Conservation (phyloP, 2,113 vertebrate species). For the Ochotona curzoniae region DNA sequence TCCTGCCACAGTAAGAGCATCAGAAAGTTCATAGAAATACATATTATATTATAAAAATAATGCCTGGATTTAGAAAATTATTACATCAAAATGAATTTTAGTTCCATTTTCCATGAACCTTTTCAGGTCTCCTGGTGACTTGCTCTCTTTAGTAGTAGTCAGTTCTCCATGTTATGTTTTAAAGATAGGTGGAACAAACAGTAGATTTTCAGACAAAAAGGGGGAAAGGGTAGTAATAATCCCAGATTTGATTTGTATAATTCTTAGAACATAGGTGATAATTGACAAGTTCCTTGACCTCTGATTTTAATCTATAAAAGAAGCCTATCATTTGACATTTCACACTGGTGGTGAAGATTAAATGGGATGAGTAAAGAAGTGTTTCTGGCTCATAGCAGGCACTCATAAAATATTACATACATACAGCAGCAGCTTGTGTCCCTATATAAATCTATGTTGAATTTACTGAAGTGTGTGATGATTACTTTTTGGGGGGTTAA, state of each 20-base stretch:
- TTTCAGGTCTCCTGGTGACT: not conserved
- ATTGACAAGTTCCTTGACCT: conserved; percentile 12
- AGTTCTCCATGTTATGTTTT: not conserved
- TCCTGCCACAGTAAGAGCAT: not conserved
- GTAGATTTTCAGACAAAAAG: not conserved
- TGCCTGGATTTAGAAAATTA: no score
- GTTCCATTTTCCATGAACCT: not conserved
- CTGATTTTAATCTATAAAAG: conserved; percentile 4
- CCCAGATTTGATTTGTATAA: not conserved
- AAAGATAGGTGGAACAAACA: not conserved
- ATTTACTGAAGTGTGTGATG: not conserved
- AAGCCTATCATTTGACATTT: not conserved
- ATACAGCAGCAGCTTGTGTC: not conserved
- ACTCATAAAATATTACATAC: not conserved
- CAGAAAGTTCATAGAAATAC: no score
- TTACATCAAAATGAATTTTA: not conserved
- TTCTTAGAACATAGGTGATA: not conserved
- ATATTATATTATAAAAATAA: no score
- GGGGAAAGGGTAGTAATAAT: not conserved
- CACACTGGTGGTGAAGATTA: conserved; percentile 1
- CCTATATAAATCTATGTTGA: not conserved
- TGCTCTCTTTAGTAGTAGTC: not conserved
- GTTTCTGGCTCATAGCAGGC: not conserved
- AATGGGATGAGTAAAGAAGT: conserved; percentile 11
- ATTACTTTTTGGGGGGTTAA: no score